Evolutionary conservation across 2,888 invertebrate species (phyloP), one percentile per base, ranked within the genome.

Genomic region (Cheilosia vulpina): DNA sequence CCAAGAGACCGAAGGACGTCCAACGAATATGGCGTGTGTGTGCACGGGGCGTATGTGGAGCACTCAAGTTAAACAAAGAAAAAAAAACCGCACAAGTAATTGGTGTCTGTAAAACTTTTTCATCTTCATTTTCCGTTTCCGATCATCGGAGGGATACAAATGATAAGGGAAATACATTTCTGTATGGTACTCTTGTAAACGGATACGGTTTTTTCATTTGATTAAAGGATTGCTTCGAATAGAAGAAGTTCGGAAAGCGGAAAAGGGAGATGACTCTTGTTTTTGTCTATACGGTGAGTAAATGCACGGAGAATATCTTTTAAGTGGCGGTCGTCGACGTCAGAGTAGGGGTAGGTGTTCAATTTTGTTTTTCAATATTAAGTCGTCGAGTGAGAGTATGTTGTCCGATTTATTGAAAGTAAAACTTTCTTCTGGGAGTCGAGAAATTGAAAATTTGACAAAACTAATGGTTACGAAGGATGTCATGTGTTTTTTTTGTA

Each of bases 51-150:
- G 34, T 38, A 50, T 58, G 50, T 62, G 41, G 2, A 62, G 50
- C 41, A 72, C 52, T 43, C 45, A 15, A 52, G 19, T 52, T 60
- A 15, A 62, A 45, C 5, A n/a, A 27, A 43, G n/a, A n/a, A 65
- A 27, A 31, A 9, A 52, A 24, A 27, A 17, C 60, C 41, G 11
- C 60, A 72, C 52, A 63, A 73, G 72, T 62, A 73, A 73, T 73
- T 73, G 83, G 83, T 78, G 83, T 83, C 83, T 73, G 72, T 78
- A 68, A 52, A 83, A 83, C 47, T 82, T 83, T 83, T 83, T 83
- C 83, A 83, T 83, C 83, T 83, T 83, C 72, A 78, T 83, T 78
- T 83, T 78, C 72, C 73, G 78, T 78, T 77, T 83, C 83, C 83
- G 77, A 73, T 73, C 62, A 73, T 62, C 62, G 62, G 11, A 63